A percentile compares a stretch with the other conserved stretches of the same genome.
phyloP scores from a whole-genome alignment of 2,797 vertebrate species.

The Brachyalestes nurse region DNA sequence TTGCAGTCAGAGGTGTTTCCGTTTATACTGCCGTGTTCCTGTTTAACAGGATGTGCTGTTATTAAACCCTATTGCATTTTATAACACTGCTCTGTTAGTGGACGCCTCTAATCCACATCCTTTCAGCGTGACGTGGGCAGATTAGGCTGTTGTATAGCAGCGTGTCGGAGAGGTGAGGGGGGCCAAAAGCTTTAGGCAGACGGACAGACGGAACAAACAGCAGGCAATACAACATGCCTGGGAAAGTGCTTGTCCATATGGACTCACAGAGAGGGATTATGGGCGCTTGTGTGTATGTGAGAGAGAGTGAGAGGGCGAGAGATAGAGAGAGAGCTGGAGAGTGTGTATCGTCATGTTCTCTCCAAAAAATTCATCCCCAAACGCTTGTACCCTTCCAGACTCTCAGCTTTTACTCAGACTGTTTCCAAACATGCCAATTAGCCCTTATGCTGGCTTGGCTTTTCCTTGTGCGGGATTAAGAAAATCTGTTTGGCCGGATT shows the following conservation, averaged over 20 bases:
- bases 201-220: constrained; percentile 17
- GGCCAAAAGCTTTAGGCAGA: constrained; percentile 33
- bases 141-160: constrained; percentile 6
- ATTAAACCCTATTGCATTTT: background rate
- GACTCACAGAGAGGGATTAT: constrained; percentile 20
- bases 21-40: background rate
- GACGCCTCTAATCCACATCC: background rate
- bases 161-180: constrained; percentile 51
- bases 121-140: background rate
- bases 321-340: constrained; percentile 1
- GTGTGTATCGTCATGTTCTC: background rate
- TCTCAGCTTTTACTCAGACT: constrained; percentile 34
- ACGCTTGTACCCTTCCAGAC: constrained; percentile 7
- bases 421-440: constrained; percentile 68
- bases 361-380: constrained; percentile 17
- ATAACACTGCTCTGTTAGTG: background rate
- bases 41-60: background rate
- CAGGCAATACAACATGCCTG: background rate
- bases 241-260: constrained; percentile 15
- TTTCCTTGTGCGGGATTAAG: constrained; percentile 56
- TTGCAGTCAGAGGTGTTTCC: background rate
- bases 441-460: constrained; percentile 58
- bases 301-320: background rate
- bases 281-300: background rate
- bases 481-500: constrained; percentile 67